Evolutionary conservation across 2,888 invertebrate genomes (phyloP), one percentile per base, ranked within the genome.

Genomic region (Chalcosyrphus nemorum): DNA sequence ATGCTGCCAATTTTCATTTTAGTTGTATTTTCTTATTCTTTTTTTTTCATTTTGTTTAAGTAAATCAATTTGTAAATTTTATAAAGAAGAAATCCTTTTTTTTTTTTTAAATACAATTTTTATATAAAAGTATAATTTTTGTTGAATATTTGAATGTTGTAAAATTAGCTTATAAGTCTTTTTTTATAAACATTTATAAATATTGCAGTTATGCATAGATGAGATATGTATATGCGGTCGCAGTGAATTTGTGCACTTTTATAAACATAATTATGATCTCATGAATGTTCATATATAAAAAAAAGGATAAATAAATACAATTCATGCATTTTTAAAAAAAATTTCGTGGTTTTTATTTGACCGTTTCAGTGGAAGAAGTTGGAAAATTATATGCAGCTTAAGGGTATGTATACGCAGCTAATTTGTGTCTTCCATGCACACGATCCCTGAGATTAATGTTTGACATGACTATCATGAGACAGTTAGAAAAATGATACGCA

Each of bases 201-300:
- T 57, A 65, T 56, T 80, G 68, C 78, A 72, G 63, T 68, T 61
- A 74, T 65, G 72, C 78, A 84, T 82, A 47, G 35, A 54, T 21
- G 29, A 43, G 29, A 52, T 24, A 43, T 45, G n/a, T n/a, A 50
- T 56, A 77, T 70, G 72, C 68, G 50, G 32, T 63, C 63, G 65
- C 76, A 52, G 59, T 81, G 43, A 78, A 74, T 78, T 84, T 78
- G 70, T 74, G 82, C 72, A 74, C 78, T 78, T 82, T 82, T 82
- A 78, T 77, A 82, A 68, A 78, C 41, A 84, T 86, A 88, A 84
- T 89, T 89, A 90, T 90, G 90, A 90, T 90, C 90, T 90, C 90
- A 90, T 90, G 89, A 90, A 90, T 90, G 89, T 90, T 90, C 90
- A 90, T 90, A 70, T 74, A 72, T 77, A 89, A 88, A 89, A 89